Evolutionary conservation across 2,113 vertebrate species (phyloP).

Genomic region (Camelus bactrianus): DNA sequence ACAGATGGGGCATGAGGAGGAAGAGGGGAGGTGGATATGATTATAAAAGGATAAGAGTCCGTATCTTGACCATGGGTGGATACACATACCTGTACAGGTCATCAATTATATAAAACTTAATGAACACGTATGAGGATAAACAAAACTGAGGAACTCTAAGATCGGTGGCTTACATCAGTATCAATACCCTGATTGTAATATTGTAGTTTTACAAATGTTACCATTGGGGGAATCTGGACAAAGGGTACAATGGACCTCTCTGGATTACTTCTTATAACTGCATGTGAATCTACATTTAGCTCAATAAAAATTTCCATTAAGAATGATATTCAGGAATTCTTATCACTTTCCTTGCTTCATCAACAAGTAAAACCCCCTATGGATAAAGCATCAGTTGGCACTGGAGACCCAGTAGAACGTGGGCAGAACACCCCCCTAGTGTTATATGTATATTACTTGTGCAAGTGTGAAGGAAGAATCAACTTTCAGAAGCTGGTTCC

Average conservation of each 20-base stretch:
- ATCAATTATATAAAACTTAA: not conserved
- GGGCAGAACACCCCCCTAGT: not conserved
- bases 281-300: not conserved
- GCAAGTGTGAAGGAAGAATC: not conserved
- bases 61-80: not conserved
- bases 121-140: not conserved
- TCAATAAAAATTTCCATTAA: constrained; percentile 11
- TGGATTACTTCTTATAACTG: not conserved
- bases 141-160: not conserved
- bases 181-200: not conserved
- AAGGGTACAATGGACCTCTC: not conserved
- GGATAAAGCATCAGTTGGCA: not conserved
- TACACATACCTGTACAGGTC: not conserved
- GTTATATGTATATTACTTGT: not conserved
- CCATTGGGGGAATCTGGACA: not conserved
- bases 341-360: constrained; percentile 28
- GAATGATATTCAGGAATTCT: not conserved
- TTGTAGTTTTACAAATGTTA: not conserved
- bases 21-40: not conserved
- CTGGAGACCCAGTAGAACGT: not conserved
- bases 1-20: not conserved
- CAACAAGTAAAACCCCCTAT: not conserved
- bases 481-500: not conserved
- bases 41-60: not conserved
- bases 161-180: not conserved